Conservation (phyloP, 2,888 invertebrate species). For the Drepana falcataria region DNA sequence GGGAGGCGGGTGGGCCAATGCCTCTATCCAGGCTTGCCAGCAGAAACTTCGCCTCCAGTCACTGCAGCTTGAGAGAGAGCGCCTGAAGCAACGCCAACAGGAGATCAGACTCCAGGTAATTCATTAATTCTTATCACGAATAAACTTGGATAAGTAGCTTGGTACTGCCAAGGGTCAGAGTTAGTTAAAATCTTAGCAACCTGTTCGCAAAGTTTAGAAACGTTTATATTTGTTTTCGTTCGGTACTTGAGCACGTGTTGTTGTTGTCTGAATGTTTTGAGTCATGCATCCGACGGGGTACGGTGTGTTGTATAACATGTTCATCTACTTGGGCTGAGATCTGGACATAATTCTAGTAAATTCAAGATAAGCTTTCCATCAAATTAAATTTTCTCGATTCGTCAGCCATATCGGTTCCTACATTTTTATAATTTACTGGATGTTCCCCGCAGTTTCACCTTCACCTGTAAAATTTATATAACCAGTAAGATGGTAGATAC, state of each 20-base stretch:
- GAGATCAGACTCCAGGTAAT: slow-evolving; percentile 92
- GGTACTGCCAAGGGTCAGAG: neutral
- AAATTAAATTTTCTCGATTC: too few species aligned
- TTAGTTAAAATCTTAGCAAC: neutral
- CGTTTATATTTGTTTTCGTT: neutral
- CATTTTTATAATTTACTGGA: too few species aligned
- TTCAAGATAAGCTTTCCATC: too few species aligned
- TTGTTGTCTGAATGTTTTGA: neutral
- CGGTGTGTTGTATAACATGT: slow-evolving; percentile 1
- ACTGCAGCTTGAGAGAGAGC: slow-evolving; percentile 92
- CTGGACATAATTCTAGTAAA: too few species aligned
- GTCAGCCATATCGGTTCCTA: too few species aligned
- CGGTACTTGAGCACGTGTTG: neutral
- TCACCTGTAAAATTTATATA: too few species aligned
- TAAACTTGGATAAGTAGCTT: neutral
- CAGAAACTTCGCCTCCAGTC: slow-evolving; percentile 89
- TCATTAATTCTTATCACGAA: too few species aligned
- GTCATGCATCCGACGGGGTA: neutral
- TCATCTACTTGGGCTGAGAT: slow-evolving; percentile 14
- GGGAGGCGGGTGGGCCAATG: slow-evolving; percentile 79
- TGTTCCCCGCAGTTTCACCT: too few species aligned
- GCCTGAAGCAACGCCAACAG: slow-evolving; percentile 92
- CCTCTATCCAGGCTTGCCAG: slow-evolving; percentile 81
- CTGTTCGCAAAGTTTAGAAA: neutral
- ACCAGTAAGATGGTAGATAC: too few species aligned